These are phyloP conservation scores for Micromesistius poutassou DNA, from an alignment of 2,797 vertebrate species.

Conservation along the genomic window DNA sequence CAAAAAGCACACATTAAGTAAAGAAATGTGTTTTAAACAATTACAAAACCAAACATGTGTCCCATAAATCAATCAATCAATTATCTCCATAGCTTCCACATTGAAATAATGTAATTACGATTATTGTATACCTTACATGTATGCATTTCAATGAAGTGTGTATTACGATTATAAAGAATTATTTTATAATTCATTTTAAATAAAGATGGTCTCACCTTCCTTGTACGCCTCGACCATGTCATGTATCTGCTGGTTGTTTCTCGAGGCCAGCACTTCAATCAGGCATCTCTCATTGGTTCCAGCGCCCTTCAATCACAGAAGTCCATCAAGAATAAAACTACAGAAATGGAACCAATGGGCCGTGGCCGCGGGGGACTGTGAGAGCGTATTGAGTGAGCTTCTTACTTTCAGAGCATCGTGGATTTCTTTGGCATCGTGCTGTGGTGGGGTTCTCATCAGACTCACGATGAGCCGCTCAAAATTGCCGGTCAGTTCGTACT, in stretches of 20 bases:
- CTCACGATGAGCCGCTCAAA: slow-evolving; percentile 94
- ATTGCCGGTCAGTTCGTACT: slow-evolving; percentile 95
- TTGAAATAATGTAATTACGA: neutral
- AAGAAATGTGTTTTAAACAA: neutral
- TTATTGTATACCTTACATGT: neutral
- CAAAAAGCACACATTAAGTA: neutral
- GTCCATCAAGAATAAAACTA: neutral
- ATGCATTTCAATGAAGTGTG: neutral
- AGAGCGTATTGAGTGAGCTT: neutral
- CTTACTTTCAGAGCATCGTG: slow-evolving; percentile 88
- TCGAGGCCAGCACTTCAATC: slow-evolving; percentile 90
- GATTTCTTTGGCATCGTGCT: slow-evolving; percentile 93
- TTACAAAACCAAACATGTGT: neutral
- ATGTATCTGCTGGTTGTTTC: slow-evolving; percentile 85
- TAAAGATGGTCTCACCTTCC: slow-evolving; percentile 76
- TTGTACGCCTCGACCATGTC: slow-evolving; percentile 86
- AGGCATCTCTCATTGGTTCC: slow-evolving; percentile 92
- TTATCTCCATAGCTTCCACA: neutral
- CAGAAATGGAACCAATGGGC: neutral
- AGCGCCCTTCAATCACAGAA: slow-evolving; percentile 69
- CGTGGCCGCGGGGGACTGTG: neutral
- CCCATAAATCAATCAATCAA: neutral
- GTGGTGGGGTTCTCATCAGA: slow-evolving; percentile 86
- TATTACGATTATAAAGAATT: neutral
- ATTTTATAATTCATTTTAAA: neutral